phyloP scores from a whole-genome alignment of 23 tunicate species.

The Ascidia mentula region DNA sequence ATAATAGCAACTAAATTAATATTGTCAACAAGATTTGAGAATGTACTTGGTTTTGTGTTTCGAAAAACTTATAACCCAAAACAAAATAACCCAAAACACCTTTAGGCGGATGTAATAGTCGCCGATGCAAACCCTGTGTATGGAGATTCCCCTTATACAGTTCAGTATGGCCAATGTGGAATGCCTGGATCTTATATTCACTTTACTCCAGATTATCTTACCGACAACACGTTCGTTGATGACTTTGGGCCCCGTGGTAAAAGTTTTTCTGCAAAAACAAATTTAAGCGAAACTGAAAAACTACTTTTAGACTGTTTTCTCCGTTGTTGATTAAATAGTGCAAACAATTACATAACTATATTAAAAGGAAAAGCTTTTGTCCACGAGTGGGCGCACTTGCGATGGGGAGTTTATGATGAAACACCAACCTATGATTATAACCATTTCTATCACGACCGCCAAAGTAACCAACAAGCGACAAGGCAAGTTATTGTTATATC shows the following conservation, averaged over 20 bases:
- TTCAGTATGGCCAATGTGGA: constrained; percentile 59
- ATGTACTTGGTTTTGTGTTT: too few species aligned
- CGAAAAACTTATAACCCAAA: too few species aligned
- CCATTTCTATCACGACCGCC: constrained; percentile 39
- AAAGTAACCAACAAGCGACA: not conserved
- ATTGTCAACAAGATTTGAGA: too few species aligned
- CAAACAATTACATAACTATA: not conserved
- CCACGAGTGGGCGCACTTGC: constrained; percentile 81
- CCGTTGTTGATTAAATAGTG: too few species aligned
- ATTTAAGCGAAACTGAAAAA: too few species aligned
- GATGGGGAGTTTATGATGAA: constrained; percentile 90
- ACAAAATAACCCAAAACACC: too few species aligned
- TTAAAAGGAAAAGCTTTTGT: constrained; percentile 49
- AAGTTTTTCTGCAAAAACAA: too few species aligned
- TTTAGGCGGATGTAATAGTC: constrained; percentile 44
- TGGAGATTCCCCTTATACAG: constrained; percentile 50
- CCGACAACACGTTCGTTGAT: constrained; percentile 18
- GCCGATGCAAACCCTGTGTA: constrained; percentile 46
- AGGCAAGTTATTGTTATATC: not conserved
- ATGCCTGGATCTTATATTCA: constrained; percentile 45
- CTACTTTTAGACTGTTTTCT: too few species aligned
- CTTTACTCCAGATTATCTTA: constrained; percentile 45
- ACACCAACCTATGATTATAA: constrained; percentile 35
- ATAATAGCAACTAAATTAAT: too few species aligned
- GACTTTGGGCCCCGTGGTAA: constrained; percentile 59